These are phyloP conservation scores for Prunella himalayana DNA, from an alignment of 2,113 vertebrate species.

Conservation along the genomic window DNA sequence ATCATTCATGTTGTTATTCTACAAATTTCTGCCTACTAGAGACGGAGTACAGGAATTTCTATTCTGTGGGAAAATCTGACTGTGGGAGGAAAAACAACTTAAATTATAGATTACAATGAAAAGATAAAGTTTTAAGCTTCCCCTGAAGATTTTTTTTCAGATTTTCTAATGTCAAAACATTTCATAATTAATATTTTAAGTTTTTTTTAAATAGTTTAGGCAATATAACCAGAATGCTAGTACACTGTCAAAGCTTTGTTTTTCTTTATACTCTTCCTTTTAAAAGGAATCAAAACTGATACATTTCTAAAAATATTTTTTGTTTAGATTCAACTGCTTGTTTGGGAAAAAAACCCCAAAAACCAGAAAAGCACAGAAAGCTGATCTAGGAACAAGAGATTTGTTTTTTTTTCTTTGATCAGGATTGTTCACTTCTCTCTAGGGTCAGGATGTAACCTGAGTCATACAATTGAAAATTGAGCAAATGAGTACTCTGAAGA, in stretches of 20 bases:
- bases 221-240: background rate
- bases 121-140: background rate
- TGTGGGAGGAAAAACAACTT: background rate
- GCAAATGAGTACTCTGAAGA: background rate
- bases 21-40: background rate
- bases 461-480: background rate
- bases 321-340: background rate
- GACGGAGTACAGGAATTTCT: background rate
- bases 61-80: background rate
- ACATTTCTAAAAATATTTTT: background rate
- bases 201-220: background rate
- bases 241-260: background rate
- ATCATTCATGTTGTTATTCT: constrained; percentile 46
- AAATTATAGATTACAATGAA: constrained; percentile 43
- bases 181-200: background rate
- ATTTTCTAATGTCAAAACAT: background rate
- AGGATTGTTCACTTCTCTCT: background rate
- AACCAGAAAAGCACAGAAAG: background rate
- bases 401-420: background rate
- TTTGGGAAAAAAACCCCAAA: background rate
- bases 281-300: background rate
- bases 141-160: background rate
- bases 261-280: background rate
- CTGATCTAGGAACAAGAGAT: background rate
- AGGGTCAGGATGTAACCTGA: background rate